Evolutionary conservation across 30 jellyfish, hydroid and myxozoan species (phyloP).

Genomic region (Pseudorhiza aurosa): DNA sequence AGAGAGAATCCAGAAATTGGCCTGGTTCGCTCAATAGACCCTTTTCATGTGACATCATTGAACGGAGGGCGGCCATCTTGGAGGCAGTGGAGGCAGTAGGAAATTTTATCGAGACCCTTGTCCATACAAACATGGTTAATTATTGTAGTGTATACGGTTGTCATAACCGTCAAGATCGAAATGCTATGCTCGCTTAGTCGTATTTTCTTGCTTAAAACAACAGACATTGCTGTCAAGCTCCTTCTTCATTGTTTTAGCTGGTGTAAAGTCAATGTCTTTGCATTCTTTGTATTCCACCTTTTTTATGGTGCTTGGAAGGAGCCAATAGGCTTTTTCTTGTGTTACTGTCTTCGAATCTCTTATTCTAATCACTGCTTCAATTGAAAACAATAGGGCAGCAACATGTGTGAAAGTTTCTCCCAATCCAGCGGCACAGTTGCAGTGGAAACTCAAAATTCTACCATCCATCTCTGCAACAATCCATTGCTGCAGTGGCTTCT

Average conservation of each 20-base stretch:
- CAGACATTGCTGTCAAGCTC: constrained; percentile 16
- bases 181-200: not conserved
- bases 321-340: constrained; percentile 63
- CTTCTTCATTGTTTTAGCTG: constrained; percentile 37
- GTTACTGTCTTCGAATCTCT: constrained; percentile 49
- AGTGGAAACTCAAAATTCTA: constrained; percentile 12
- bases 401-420: constrained; percentile 66
- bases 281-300: constrained; percentile 30
- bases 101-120: too few relatives aligned
- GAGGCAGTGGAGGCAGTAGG: too few relatives aligned
- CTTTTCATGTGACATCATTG: too few relatives aligned
- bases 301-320: constrained; percentile 41
- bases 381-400: constrained; percentile 27
- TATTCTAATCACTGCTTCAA: constrained; percentile 12
- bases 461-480: constrained; percentile 38
- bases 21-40: too few relatives aligned
- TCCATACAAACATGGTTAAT: too few relatives aligned
- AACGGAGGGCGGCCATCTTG: too few relatives aligned
- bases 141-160: too few relatives aligned
- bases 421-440: constrained; percentile 54
- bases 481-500: constrained; percentile 47
- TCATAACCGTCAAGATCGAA: too few relatives aligned
- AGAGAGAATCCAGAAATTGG: too few relatives aligned
- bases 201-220: not conserved
- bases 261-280: constrained; percentile 42